Evolutionary conservation across 2,113 vertebrate species (phyloP).

Genomic region (Toxotes jaculatrix): DNA sequence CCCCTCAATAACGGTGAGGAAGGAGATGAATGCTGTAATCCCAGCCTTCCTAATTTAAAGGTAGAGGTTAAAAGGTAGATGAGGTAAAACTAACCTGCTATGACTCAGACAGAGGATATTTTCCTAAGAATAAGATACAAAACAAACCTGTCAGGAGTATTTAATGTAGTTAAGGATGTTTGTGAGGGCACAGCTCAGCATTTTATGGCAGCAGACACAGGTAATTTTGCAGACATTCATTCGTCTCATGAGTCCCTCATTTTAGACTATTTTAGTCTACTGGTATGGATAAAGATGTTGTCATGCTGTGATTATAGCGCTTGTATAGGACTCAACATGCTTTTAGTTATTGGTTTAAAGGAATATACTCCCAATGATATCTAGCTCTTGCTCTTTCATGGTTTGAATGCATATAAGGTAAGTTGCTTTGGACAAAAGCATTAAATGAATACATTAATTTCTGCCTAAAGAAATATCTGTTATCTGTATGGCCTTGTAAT

Average conservation of each 20-base stretch:
- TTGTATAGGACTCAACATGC: not conserved
- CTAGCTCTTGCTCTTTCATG: not conserved
- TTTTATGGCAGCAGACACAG: not conserved
- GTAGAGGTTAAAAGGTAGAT: conserved; percentile 76
- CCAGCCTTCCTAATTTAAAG: conserved; percentile 69
- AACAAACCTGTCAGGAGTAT: conserved; percentile 58
- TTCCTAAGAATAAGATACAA: conserved; percentile 73
- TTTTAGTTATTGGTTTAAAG: not conserved
- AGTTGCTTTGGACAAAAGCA: too few relatives aligned
- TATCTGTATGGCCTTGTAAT: not conserved
- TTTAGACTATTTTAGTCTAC: not conserved
- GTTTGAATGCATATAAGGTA: too few relatives aligned
- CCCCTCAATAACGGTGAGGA: conserved; percentile 66
- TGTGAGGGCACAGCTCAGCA: conserved; percentile 26
- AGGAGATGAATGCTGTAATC: conserved; percentile 68
- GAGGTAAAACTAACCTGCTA: conserved; percentile 74
- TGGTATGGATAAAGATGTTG: conserved; percentile 2
- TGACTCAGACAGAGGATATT: conserved; percentile 79
- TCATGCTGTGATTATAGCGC: not conserved
- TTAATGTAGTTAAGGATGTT: conserved; percentile 54
- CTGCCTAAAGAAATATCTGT: not conserved
- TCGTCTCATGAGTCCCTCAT: not conserved
- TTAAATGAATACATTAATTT: too few relatives aligned
- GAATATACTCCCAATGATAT: not conserved
- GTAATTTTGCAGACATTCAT: not conserved